A percentile compares a stretch with the other conserved stretches of the same genome.
These are phyloP conservation scores for Aotus griseimembra DNA, from an alignment of 2,797 vertebrate genomes.

Conservation along the genomic window DNA sequence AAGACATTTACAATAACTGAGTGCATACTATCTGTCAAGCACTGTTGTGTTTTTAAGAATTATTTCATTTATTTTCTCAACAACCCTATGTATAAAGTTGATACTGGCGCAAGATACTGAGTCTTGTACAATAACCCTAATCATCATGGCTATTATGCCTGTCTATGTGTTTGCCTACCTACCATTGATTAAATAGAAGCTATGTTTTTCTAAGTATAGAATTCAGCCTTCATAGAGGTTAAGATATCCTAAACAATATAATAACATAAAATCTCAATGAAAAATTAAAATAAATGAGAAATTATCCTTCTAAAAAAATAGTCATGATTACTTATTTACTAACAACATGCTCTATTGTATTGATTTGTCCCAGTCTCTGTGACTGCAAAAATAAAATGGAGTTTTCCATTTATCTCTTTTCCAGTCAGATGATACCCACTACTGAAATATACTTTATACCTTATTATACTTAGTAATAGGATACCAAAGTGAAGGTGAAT, in stretches of 20 bases:
- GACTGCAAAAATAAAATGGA: background rate
- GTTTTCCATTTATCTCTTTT: background rate
- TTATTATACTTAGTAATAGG: conserved; percentile 7
- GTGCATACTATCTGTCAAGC: background rate
- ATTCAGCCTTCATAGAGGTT: background rate
- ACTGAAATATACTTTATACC: background rate
- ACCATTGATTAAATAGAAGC: background rate
- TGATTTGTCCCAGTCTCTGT: background rate
- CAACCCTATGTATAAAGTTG: background rate
- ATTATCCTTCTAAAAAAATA: background rate
- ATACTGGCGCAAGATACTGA: background rate
- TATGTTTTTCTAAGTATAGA: background rate
- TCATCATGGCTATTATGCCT: background rate
- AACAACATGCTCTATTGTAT: background rate
- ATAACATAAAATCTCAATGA: background rate
- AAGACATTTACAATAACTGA: background rate
- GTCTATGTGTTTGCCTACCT: background rate
- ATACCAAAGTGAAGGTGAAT: background rate
- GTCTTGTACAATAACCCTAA: background rate
- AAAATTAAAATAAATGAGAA: conserved; percentile 43
- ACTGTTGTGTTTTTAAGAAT: background rate
- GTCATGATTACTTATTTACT: background rate
- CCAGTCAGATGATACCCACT: background rate
- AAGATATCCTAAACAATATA: background rate
- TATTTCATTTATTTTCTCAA: conserved; percentile 7